Conservation (phyloP, 2,113 vertebrate species). For the Eulemur rufifrons region DNA sequence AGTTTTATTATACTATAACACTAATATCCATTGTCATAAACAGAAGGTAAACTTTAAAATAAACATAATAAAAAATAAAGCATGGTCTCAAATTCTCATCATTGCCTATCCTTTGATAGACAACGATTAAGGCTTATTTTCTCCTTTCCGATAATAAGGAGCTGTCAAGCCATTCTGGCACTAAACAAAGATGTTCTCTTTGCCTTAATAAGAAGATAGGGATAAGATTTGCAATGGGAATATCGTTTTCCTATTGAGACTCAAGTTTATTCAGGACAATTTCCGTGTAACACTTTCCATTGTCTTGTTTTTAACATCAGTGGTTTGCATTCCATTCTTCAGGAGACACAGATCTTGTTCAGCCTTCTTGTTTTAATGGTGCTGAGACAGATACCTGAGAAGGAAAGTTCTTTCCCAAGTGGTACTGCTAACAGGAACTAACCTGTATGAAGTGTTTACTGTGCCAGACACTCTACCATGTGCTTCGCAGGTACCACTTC, state of each 20-base stretch:
- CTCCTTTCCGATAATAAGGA: background rate
- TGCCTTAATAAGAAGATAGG: background rate
- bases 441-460: rapidly evolving
- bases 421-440: background rate
- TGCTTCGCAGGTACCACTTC: background rate
- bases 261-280: background rate
- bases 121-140: slow-evolving; percentile 1
- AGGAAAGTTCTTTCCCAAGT: background rate
- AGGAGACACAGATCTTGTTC: background rate
- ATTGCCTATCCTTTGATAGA: background rate
- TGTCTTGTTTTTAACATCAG: background rate
- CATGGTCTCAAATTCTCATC: background rate
- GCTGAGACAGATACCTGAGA: background rate
- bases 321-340: background rate
- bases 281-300: background rate
- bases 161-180: background rate
- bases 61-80: background rate
- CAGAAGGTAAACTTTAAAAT: background rate
- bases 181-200: background rate
- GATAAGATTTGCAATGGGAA: background rate
- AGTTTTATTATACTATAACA: slow-evolving; percentile 10
- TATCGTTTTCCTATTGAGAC: background rate
- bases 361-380: background rate
- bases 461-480: too few species aligned
- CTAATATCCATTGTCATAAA: background rate